Base-by-base conservation (phyloP, 2,113 vertebrate genomes). In the Crotalus viridis region DNA sequence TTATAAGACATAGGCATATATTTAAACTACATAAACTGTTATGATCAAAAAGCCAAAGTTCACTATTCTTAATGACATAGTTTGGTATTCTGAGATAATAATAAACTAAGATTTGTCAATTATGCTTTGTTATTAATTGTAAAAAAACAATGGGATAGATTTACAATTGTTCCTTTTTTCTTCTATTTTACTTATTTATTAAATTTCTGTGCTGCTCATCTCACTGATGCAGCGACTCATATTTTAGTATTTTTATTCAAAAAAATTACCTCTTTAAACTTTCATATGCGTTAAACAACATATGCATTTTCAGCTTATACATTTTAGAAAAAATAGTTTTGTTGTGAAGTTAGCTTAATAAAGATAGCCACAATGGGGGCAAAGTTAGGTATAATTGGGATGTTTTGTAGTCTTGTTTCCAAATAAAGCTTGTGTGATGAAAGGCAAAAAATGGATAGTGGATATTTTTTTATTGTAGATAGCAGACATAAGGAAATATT, bases 61-160 rank as follows among this genome's bases (percentile, higher is more conserved):
- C 85, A 46, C 91, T 52, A 15, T n/a, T 69, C 0, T 93, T 95
- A 91, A 64, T 17, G n/a, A 93, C 88, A 92, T 91, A 33, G n/a
- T 64, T 64, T 64, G 59, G 0, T 64, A 28, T 51, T 90, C 57
- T 90, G 85, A 96, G 89, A 90, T 1, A 64, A 51, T 33, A 4
- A 26, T 69, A 93, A 93, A 92, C 85, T 90, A 94, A 43, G 85
- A 86, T 87, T 95, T 96, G 91, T 21, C 57, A 61, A 55, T 54
- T 54, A 54, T 22, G 28, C 19, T 87, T 91, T 26, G n/a, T 9
- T 48, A 2, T 26, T 33, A 39, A 33, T 55, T 91, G 17, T 43
- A 85, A 81, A 56, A 51, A 91, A 85, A 3, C 28, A 39, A 39
- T 39, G 48, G 24, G 10, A 15, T 85, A 85, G 52, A 85, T 91